Conservation (phyloP, 2,113 vertebrate genomes). For the Pampusana beccarii region DNA sequence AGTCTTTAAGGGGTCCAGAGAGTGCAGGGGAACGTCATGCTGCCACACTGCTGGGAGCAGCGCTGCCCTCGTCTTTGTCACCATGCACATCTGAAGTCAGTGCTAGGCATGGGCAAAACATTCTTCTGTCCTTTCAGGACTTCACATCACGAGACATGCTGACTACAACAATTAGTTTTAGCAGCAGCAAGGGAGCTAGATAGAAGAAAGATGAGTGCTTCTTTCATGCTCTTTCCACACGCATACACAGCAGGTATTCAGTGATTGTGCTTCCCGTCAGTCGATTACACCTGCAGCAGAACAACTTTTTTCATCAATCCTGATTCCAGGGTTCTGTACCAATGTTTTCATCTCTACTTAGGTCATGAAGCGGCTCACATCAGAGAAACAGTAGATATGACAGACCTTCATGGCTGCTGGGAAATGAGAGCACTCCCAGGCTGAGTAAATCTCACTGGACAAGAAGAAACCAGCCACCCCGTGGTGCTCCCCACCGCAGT, state of each 20-base stretch:
- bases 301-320: neutral
- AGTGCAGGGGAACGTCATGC: fast-evolving
- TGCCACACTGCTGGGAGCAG: neutral
- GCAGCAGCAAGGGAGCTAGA: neutral
- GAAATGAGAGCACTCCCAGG: neutral
- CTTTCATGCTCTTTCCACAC: neutral
- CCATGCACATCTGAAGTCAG: neutral
- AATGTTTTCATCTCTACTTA: neutral
- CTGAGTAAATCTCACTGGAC: neutral
- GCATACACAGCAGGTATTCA: neutral
- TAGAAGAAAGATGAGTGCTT: neutral
- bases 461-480: neutral
- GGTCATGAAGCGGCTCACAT: neutral
- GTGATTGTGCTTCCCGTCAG: neutral
- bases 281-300: neutral
- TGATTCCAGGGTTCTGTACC: neutral
- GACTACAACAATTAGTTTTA: neutral
- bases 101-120: fast-evolving
- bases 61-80: neutral
- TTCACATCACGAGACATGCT: neutral
- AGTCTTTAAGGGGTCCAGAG: neutral
- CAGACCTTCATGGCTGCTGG: neutral
- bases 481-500: neutral
- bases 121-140: neutral
- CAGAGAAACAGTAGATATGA: neutral